Evolutionary conservation across 2,888 invertebrate species (phyloP), one percentile per base, ranked within the genome.

Genomic region (Drosophila tanythrix): DNA sequence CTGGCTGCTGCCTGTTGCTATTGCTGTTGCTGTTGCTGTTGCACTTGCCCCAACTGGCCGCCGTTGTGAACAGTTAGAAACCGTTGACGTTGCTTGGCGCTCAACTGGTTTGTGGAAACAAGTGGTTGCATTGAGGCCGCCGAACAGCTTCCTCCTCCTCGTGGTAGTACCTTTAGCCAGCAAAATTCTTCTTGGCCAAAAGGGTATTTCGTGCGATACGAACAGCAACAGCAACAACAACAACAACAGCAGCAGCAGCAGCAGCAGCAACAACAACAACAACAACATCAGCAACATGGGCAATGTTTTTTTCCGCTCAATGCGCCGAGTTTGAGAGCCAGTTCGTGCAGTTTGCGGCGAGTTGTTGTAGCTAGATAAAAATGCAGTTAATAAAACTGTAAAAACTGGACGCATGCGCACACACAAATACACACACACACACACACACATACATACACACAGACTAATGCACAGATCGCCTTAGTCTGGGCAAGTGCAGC

Each of bases 341-440:
- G 86, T 85, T 89, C 88, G 90, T 88, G 90, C 89, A 88, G 84
- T 77, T 89, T 61, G 80, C 73, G 70, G 85, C 80, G 59, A 76
- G 88, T 80, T 55, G 18, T 36, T 79, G 71, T 70, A 67, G 74
- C 90, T 83, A 88, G 90, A 90, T 88, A 90, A 89, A 90, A 88
- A 89, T 89, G 91, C 90, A 91, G 91, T 90, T 91, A 91, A 90
- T 83, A 86, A 89, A 91, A 91, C 92, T 91, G 91, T 91, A 91
- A 91, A 91, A 91, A 91, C 91, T 92, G 92, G 92, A 91, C 91
- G 92, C 92, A 91, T 91, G 91, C 91, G 89, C 90, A 88, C 80
- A 81, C 80, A 82, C 77, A 76, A 50, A 70, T 21, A 55, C 52
- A 56, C 58, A 65, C 51, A 62, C 48, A 68, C 36, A 46, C 48